Evolutionary conservation across 2,797 vertebrate species (phyloP), one percentile per base, ranked within the genome.

Genomic region (Acanthurus tractus): DNA sequence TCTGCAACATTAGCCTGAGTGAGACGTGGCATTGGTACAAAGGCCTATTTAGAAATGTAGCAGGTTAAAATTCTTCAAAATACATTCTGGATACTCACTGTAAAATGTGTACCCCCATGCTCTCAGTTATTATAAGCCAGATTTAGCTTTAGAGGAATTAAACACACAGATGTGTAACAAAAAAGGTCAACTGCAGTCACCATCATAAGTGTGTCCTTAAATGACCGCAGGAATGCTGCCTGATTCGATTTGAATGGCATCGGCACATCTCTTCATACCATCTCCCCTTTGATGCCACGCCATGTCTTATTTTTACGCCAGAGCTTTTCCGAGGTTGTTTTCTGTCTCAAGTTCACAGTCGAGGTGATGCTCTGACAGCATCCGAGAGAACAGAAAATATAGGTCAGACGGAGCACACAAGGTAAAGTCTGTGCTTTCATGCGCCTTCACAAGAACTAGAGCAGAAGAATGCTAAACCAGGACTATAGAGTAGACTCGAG

Each of bases 331-430:
- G 62, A 2, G 23, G 57, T 54, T 57, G 55, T 53, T 70, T 56
- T 80, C 25, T 1, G 8, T 62, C 66, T 70, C 9, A 12, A 29
- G 78, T 89, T 86, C 79, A 76, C 59, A 44, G 74, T 38, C 4
- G 70, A 82, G 80, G 84, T 86, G 84, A 75, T 0, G 72, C 45
- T 81, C 63, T 65, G 80, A 81, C 79, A 65, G 78, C 75, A 48
- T 87, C 81, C 72, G 76, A 79, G 74, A 44, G 76, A 88, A 61
- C 56, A 10, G 42, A 44, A 38, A 74, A 89, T 89, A 70, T 90
- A 89, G 90, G 89, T 90, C 89, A 92, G 86, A 84, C 79, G 6
- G 72, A 64, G 79, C 81, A 56, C 70, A 82, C 79, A 52, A 89
- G 89, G 89, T 91, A 76, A 90, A 86, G 85, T 86, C 81, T 88